Percentiles rank a stretch among this genome's conserved stretches.
These are phyloP conservation scores for Automeris io DNA, from an alignment of 2,888 invertebrate species.

Conservation along the genomic window DNA sequence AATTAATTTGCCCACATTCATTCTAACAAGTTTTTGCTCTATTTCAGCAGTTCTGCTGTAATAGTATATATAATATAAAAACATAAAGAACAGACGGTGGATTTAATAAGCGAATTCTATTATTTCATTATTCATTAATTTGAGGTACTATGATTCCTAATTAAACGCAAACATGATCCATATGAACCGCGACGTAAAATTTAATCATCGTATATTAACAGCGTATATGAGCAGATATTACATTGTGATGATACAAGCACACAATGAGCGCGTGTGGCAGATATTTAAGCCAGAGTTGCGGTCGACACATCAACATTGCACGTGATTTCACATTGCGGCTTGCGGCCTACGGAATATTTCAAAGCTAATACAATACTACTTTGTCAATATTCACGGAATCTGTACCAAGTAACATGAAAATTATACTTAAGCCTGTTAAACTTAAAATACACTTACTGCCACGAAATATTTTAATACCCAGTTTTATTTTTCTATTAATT, in stretches of 20 bases:
- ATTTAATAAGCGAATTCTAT: no score
- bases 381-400: background rate
- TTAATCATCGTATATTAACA: constrained; percentile 3
- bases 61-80: no score
- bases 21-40: no score
- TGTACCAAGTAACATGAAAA: no score
- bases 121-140: no score
- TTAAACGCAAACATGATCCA: background rate
- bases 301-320: constrained; percentile 44
- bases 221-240: constrained; percentile 5
- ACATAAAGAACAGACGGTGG: no score
- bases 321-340: constrained; percentile 48
- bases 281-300: constrained; percentile 39
- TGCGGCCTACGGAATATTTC: constrained; percentile 35
- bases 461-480: no score
- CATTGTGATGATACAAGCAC: constrained; percentile 2
- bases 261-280: constrained; percentile 14
- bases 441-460: no score
- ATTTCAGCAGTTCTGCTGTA: no score
- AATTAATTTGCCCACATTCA: no score
- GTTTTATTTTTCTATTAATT: no score
- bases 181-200: background rate
- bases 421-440: no score
- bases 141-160: background rate
- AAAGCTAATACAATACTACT: constrained; percentile 8